These are phyloP conservation scores for Drosophila meridionalis DNA, from an alignment of 2,888 invertebrate genomes.

Conservation along the genomic window DNA sequence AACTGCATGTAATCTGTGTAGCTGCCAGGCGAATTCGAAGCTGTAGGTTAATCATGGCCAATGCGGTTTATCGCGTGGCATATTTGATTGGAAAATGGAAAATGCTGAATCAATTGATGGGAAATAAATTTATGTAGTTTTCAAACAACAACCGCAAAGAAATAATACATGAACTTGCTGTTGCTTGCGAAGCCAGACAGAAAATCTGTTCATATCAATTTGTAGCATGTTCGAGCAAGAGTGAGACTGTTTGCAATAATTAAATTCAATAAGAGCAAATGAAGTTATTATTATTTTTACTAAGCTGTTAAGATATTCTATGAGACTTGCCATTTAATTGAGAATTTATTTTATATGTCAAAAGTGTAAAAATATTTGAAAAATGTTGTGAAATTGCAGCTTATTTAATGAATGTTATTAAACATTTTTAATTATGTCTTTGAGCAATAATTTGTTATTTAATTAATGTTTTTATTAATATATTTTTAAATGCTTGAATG, in stretches of 20 bases:
- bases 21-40: background rate
- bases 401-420: background rate
- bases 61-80: conserved; percentile 25
- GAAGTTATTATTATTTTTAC: background rate
- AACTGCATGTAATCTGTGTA: conserved; percentile 16
- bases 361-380: background rate
- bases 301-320: too few relatives aligned
- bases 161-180: background rate
- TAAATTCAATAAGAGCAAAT: too few relatives aligned
- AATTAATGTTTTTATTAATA: too few relatives aligned
- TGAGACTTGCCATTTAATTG: background rate
- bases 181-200: background rate
- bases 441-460: too few relatives aligned
- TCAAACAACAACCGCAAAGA: conserved; percentile 10
- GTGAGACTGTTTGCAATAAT: background rate
- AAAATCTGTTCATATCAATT: background rate
- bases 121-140: conserved; percentile 19
- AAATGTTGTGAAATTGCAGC: background rate
- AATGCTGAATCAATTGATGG: conserved; percentile 37
- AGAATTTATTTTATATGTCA: background rate
- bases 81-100: conserved; percentile 53
- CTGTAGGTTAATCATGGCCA: conserved; percentile 10
- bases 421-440: too few relatives aligned
- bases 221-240: background rate
- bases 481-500: too few relatives aligned